Base-by-base conservation (phyloP, 2,888 invertebrate species). In the Lypha dubia region DNA sequence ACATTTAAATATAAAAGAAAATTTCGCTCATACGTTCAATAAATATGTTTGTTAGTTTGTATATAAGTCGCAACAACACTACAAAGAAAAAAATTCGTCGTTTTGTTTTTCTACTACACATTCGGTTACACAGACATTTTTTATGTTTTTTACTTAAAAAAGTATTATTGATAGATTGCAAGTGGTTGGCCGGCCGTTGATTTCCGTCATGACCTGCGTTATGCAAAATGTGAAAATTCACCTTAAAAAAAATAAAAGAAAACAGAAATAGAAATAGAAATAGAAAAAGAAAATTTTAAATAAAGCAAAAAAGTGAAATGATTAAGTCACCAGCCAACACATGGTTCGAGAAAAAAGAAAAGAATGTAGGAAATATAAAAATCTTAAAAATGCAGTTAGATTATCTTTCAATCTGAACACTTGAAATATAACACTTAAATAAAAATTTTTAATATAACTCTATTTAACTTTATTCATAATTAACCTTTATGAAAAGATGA, bases 121-220 rank as follows among this genome's bases (percentile, higher is more conserved):
- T 71, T 53, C 24, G 58, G 41, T 60, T 41, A 7, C 63, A 35
- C 20, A 75, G 20, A 49, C 24, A 53, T 53, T 68, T 44, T 70
- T 68, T 56, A 35, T 49, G n/a, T n/a, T 28, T 9, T 53, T 63
- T 53, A n/a, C 49, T 68, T 41, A 86, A 89, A 79, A 77, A 88
- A 87, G 87, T 88, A 87, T 88, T 90, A 90, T 90, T 90, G 90
- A 90, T 90, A 90, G 89, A 90, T 90, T 89, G 90, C 90, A 89
- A 89, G 88, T 88, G 89, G 88, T 89, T 88, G 88, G 88, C 88
- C 89, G 88, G 88, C 88, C 89, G 89, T 89, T 89, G 88, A 90
- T 90, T 90, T 90, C 90, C 90, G 90, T 90, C 90, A 89, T 90
- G 90, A 90, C 90, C 90, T 88, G 90, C 89, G 90, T 90, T 90